Base-by-base conservation (phyloP, 2,113 vertebrate species). In the Cranoglanis bouderius region DNA sequence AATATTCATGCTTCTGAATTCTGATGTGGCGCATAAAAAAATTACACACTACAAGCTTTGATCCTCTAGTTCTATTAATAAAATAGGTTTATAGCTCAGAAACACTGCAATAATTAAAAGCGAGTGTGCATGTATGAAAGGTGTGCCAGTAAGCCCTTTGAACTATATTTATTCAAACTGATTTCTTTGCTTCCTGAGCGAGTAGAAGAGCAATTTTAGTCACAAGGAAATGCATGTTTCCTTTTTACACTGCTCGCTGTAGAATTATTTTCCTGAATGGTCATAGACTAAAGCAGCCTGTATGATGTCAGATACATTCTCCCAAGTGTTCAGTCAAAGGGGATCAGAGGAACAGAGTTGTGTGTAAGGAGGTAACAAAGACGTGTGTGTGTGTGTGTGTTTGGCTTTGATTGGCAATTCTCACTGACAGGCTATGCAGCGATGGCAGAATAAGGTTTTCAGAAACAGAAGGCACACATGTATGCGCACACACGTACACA, bases 1-100 rank as follows among this genome's bases (percentile, higher is more conserved):
- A 90, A 85, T 89, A 91, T 90, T 87, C 77, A 89, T 61, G 67
- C 51, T 35, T 70, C 59, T 80, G 88, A 78, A 87, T 90, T 87
- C 85, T 90, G 82, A 91, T 87, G 87, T 53, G 80, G 40, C 65
- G 29, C 65, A 74, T 82, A 90, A 87, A 89, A 88, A 88, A 61
- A 84, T 88, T 51, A 86, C 63, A 40, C 40, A 32, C 18, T 49
- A 26, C 67, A 29, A n/a, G 82, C 80, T 83, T 89, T 85, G 77
- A 65, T 49, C 57, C 67, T 75, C 26, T 10, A 87, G 13, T 46
- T 32, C 57, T 53, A 80, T 55, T 43, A 85, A 67, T 81, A 75
- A 88, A 75, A 86, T 78, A 63, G 67, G 59, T 74, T 83, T 77
- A 83, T 4, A 53, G 51, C 21, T 82, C 51, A 35, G 29, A 55